Conservation (phyloP, 2,797 vertebrate genomes). For the Centropyge bicolor region DNA sequence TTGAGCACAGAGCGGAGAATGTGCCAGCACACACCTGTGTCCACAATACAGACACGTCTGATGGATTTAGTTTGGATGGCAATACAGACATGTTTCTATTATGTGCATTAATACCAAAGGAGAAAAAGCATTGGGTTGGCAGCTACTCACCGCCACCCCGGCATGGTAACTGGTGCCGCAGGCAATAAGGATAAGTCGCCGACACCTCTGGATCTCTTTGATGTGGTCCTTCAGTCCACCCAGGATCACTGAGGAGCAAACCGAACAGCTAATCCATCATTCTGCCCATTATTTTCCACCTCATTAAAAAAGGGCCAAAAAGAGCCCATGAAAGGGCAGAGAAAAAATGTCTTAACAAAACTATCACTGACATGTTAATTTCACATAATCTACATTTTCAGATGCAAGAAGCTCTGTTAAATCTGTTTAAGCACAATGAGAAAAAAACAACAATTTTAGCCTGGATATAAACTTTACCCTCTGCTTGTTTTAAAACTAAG, state of each 20-base stretch:
- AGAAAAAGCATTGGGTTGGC: not conserved
- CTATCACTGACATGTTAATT: not conserved
- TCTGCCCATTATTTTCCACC: slow-evolving; percentile 21
- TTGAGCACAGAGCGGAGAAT: not conserved
- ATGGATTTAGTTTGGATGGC: slow-evolving; percentile 3
- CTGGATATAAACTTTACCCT: not conserved
- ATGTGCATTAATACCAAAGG: slow-evolving; percentile 20
- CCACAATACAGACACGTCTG: slow-evolving; percentile 30
- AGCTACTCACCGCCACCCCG: slow-evolving; percentile 89
- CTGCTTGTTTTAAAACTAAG: not conserved
- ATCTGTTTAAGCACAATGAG: not conserved
- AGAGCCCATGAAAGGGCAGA: not conserved
- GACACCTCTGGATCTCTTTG: slow-evolving; percentile 98
- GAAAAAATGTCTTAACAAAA: slow-evolving; percentile 2
- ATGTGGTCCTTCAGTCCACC: slow-evolving; percentile 98
- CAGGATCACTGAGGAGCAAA: slow-evolving; percentile 88
- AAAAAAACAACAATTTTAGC: not conserved
- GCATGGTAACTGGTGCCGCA: slow-evolving; percentile 98
- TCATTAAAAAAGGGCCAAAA: slow-evolving; percentile 24
- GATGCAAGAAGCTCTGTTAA: not conserved
- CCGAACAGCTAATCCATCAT: slow-evolving; percentile 43
- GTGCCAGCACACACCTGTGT: slow-evolving; percentile 31
- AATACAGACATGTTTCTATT: slow-evolving; percentile 27
- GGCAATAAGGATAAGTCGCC: slow-evolving; percentile 95
- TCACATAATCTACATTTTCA: not conserved